Evolutionary conservation across 2,797 vertebrate species (phyloP).

Genomic region (Psittacula echo): DNA sequence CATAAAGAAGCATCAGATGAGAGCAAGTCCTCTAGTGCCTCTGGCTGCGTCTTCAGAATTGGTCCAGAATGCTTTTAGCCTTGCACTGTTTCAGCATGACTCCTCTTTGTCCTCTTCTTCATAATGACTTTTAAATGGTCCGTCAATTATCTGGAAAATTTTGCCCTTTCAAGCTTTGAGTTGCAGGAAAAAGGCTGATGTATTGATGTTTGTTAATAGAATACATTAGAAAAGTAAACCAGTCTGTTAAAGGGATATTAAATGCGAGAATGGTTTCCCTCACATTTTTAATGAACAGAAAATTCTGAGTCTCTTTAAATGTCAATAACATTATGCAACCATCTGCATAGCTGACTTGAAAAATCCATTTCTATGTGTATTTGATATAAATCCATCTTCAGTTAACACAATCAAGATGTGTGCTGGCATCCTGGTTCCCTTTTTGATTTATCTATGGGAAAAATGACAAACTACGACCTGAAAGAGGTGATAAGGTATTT

Average conservation of each 20-base stretch:
- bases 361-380: not conserved
- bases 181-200: conserved; percentile 16
- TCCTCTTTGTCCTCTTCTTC: not conserved
- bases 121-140: not conserved
- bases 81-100: not conserved
- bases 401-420: not conserved
- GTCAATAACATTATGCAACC: not conserved
- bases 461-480: not conserved
- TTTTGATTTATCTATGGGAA: not conserved
- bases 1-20: not conserved
- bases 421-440: not conserved
- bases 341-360: not conserved
- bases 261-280: not conserved
- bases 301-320: not conserved
- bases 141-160: conserved; percentile 11
- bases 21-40: not conserved
- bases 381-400: not conserved
- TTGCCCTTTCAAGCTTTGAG: not conserved
- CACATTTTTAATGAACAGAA: not conserved
- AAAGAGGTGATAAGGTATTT: not conserved
- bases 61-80: not conserved
- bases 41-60: not conserved
- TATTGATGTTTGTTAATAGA: conserved; percentile 1
- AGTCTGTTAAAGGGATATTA: not conserved
- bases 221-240: not conserved